Evolutionary conservation across 2,888 invertebrate species (phyloP), one percentile per base, ranked within the genome.

Genomic region (Chalcosyrphus nemorum): DNA sequence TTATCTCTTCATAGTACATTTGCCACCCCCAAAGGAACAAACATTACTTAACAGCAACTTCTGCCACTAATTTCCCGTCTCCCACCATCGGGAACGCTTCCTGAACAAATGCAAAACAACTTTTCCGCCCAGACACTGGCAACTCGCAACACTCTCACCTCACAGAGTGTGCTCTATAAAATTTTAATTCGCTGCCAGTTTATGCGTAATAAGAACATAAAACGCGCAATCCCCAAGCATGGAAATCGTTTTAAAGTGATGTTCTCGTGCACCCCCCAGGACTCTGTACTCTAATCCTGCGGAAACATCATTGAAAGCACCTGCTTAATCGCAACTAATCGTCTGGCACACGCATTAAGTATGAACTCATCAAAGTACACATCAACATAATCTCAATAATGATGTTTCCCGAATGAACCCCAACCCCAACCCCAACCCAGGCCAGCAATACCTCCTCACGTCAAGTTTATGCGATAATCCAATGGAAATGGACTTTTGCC

Each of bases 241-340:
- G 24, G 11, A 68, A 84, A 80, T 65, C 74, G 24, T 70, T 78
- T 74, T 43, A 57, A 68, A 84, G 56, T 17, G 50, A 38, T 61
- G 61, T 68, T 47, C 61, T 72, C 21, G 38, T 59, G 29, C 47
- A 27, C 54, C n/a, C 32, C 27, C 63, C 27, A 0, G 7, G 45
- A 21, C 11, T 45, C 17, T 11, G 54, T 15, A 63, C 66, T 77
- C 74, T 74, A 84, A 84, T 84, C 80, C 74, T 70, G 74, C 80
- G 80, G 84, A 78, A 84, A 84, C 82, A 82, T 68, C 84, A 84
- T 84, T 84, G 80, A 80, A 84, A 84, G 84, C 84, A 84, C 84
- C 84, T 84, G 84, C 47, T 84, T 80, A 84, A 84, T 84, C 84
- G 80, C 80, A 84, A 80, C 80, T 84, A 84, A 84, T 84, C 84